Conservation (phyloP, 2,113 vertebrate species). For the Brachyistius frenatus region DNA sequence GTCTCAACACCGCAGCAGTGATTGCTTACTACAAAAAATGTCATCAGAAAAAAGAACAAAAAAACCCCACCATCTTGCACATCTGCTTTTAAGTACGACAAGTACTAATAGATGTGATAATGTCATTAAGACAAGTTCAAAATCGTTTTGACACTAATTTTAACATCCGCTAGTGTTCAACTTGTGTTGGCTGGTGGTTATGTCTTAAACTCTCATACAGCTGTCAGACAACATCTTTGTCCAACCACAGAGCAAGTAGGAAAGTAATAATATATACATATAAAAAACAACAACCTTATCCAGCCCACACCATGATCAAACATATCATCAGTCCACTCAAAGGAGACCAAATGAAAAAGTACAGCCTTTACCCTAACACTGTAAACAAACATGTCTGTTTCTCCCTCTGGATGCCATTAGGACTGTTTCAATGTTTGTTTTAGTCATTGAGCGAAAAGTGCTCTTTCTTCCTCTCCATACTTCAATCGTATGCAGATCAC, state of each 20-base stretch:
- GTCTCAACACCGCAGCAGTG: background rate
- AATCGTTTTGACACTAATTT: background rate
- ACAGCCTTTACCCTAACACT: slow-evolving; percentile 62
- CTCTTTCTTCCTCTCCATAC: slow-evolving; percentile 58
- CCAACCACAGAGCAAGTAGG: slow-evolving; percentile 64
- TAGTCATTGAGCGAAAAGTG: slow-evolving; percentile 74
- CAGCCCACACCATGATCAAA: slow-evolving; percentile 48
- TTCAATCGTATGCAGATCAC: slow-evolving; percentile 79
- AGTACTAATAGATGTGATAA: background rate
- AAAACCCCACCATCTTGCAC: too few species aligned
- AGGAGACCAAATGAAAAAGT: slow-evolving; percentile 59
- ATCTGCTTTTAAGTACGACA: background rate
- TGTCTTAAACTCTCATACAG: slow-evolving; percentile 45
- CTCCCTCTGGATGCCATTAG: slow-evolving; percentile 64
- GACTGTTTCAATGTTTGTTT: slow-evolving; percentile 75
- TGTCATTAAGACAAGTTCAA: background rate
- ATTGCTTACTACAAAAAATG: background rate
- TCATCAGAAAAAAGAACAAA: too few species aligned
- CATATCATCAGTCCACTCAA: slow-evolving; percentile 57
- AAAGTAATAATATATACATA: slow-evolving; percentile 3
- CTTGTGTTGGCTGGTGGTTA: background rate
- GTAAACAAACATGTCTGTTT: slow-evolving; percentile 74
- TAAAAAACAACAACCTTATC: background rate
- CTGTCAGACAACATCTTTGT: slow-evolving; percentile 48
- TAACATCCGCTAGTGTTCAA: background rate